Percentiles rank a stretch among this genome's conserved stretches.
Conservation (phyloP, 2,888 invertebrate species). For the Dicyrtoma fusca region DNA sequence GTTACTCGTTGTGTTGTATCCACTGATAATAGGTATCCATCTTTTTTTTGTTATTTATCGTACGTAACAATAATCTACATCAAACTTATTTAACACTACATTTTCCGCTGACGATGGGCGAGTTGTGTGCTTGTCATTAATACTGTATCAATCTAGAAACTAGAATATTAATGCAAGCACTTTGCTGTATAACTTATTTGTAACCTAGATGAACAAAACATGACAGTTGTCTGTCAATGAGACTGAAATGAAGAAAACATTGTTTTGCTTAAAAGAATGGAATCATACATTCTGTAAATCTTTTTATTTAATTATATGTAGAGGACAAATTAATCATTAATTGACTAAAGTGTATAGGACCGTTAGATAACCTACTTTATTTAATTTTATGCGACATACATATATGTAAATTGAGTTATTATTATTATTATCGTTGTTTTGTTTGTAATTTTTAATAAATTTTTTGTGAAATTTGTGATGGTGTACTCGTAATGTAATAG, state of each 20-base stretch:
- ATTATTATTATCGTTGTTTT: background rate
- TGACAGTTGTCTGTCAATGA: conserved; percentile 32
- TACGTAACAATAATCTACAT: no score
- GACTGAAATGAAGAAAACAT: conserved; percentile 21
- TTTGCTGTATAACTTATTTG: conserved; percentile 11
- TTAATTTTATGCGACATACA: background rate
- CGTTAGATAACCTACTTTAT: background rate
- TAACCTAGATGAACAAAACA: conserved; percentile 10
- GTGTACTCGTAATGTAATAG: conserved; percentile 1
- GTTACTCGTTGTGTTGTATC: no score
- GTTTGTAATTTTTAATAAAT: conserved; percentile 3
- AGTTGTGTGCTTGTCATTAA: conserved; percentile 9
- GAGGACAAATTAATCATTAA: no score
- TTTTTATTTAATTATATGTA: background rate
- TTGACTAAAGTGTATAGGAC: no score
- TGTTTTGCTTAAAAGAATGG: conserved; percentile 6
- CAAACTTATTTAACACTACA: no score
- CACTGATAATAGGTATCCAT: no score
- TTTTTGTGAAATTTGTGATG: conserved; percentile 21
- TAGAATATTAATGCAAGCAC: background rate
- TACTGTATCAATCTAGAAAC: background rate
- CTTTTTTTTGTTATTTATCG: no score
- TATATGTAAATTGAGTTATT: background rate
- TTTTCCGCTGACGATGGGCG: background rate
- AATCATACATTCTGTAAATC: conserved; percentile 6